These are phyloP conservation scores for Helicoverpa assulta DNA, from an alignment of 2,888 invertebrate genomes.

Conservation along the genomic window DNA sequence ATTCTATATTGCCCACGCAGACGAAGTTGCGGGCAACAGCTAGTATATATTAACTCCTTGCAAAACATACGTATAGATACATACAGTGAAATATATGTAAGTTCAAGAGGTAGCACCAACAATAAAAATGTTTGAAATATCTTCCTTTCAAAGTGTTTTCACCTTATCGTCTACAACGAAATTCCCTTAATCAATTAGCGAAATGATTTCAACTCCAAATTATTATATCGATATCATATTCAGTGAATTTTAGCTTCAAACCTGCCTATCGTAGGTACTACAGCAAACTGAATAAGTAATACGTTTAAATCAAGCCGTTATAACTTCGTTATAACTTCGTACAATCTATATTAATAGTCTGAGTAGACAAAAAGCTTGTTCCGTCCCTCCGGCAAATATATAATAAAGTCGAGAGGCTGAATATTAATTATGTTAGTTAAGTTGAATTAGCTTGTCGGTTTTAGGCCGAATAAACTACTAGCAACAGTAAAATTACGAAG, in stretches of 20 bases:
- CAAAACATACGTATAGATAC: neutral
- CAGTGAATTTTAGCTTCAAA: slow-evolving; percentile 17
- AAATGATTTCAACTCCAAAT: slow-evolving; percentile 19
- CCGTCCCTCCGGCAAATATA: slow-evolving; percentile 27
- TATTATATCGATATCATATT: slow-evolving; percentile 7
- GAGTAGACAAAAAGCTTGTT: slow-evolving; percentile 51
- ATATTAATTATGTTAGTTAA: slow-evolving; percentile 60
- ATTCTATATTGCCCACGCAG: too few species aligned
- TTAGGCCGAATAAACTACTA: slow-evolving; percentile 45
- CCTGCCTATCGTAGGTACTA: slow-evolving; percentile 25
- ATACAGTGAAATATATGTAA: neutral
- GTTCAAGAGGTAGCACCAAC: neutral
- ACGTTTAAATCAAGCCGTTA: slow-evolving; percentile 37
- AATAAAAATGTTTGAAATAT: neutral
- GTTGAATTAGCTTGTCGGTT: slow-evolving; percentile 42
- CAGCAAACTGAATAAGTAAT: slow-evolving; percentile 37
- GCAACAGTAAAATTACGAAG: slow-evolving; percentile 48
- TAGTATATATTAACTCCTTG: neutral
- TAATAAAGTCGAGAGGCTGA: slow-evolving; percentile 52
- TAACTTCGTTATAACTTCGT: slow-evolving; percentile 31
- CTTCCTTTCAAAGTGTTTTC: neutral
- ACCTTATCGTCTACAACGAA: neutral
- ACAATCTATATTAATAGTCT: slow-evolving; percentile 45
- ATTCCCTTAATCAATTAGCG: neutral
- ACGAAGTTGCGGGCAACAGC: too few species aligned